Evolutionary conservation across 1,140 invertebrate species (phyloP), one percentile per base, ranked within the genome.

Genomic region (Halictus rubicundus): DNA sequence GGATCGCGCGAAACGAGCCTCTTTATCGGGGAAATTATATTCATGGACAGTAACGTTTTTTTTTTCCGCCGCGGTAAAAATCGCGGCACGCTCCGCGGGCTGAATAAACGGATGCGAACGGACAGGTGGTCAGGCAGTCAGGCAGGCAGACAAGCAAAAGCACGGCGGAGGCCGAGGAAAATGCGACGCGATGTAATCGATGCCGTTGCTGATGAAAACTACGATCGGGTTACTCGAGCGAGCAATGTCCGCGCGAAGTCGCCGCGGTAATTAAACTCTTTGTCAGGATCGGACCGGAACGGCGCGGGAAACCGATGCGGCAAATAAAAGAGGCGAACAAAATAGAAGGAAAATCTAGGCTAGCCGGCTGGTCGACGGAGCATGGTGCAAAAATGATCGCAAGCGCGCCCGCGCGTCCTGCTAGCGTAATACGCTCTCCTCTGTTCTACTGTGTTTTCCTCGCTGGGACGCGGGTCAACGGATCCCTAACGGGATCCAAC

Each of bases 251-350:
- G 60, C 52, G 78, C 63, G 27, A 66, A 79, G 71, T 74, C 71
- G 46, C 63, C 63, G 25, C 54, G 54, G 52, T 79, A 74, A 79
- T 79, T 79, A 79, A 79, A 79, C 70, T 25, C 78, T 79, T 79
- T 79, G 78, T 74, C 61, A 61, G 19, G 63, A 49, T 74, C 78
- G 71, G 49, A 1, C 49, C 49, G 14, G 54, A 37, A 16, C 2
- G 23, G 54, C 60, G n/a, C 6, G 21, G 42, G 42, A n/a, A 8
- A 39, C 59, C 60, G 52, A 25, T 61, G 27, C 46, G 9, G n/a
- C 27, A 57, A 64, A 49, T 4, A 60, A 32, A 39, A 60, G 23
- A 39, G 16, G 14, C 16, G 57, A 23, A 52, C 54, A n/a, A 57
- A 9, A 57, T 21, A 19, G 49, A n/a, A 52, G 42, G 42, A 68